phyloP scores from a whole-genome alignment of 2,113 vertebrate species.

The Anarhynchus alexandrinus region DNA sequence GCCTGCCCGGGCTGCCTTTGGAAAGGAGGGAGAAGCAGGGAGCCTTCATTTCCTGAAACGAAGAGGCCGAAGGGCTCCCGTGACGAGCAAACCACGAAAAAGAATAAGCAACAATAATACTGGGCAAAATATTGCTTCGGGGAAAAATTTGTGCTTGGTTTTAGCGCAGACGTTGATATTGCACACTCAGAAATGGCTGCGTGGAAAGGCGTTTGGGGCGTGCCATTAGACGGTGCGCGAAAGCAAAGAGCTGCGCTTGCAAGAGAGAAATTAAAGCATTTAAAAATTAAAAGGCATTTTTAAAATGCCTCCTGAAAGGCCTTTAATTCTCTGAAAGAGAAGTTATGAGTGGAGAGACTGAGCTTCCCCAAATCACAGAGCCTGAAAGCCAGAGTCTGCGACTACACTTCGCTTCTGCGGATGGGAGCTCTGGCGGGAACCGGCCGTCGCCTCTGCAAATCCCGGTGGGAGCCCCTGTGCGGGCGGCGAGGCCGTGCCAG shows the following conservation, averaged over 20 bases:
- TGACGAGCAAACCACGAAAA: neutral
- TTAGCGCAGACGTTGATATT: constrained; percentile 44
- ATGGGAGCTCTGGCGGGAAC: neutral
- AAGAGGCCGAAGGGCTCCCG: neutral
- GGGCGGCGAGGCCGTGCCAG: fast-evolving
- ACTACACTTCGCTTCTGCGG: neutral
- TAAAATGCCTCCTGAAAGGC: neutral
- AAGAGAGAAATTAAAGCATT: constrained; percentile 7
- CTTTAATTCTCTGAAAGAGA: neutral
- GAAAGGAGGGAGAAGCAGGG: neutral
- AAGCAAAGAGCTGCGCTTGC: neutral
- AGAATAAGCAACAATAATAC: constrained; percentile 5
- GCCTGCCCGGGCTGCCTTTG: neutral
- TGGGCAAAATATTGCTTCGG: constrained; percentile 3
- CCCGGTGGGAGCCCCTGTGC: neutral
- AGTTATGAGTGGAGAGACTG: neutral
- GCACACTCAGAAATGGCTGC: neutral
- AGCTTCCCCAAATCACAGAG: neutral
- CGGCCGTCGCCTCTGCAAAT: fast-evolving
- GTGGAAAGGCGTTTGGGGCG: neutral
- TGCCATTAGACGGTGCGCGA: neutral
- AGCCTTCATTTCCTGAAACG: neutral
- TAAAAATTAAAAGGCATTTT: constrained; percentile 24
- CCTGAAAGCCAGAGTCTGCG: neutral
- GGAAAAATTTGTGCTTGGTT: constrained; percentile 20